Evolutionary conservation across 2,888 invertebrate species (phyloP).

Genomic region (Erebia palarica): DNA sequence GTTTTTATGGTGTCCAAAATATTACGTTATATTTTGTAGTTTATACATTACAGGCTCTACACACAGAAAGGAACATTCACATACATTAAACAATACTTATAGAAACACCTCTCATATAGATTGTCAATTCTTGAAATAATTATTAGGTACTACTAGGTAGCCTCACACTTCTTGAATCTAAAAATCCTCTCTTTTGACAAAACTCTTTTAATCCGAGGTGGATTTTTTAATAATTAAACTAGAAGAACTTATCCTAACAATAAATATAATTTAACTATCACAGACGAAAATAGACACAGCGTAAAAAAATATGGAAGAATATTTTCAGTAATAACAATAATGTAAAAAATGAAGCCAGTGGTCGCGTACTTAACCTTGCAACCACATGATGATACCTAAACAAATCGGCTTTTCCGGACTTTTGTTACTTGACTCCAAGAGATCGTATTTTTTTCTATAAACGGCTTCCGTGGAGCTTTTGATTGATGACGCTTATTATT

Average conservation of each 20-base stretch:
- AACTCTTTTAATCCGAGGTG: conserved; percentile 3
- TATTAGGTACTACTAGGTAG: too few species aligned
- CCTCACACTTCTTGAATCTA: neutral
- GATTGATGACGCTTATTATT: too few species aligned
- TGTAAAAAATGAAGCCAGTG: neutral
- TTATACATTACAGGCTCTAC: conserved; percentile 28
- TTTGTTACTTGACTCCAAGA: neutral
- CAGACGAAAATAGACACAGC: conserved; percentile 27
- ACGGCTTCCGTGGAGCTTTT: too few species aligned
- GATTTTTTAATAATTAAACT: conserved; percentile 9
- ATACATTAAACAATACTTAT: conserved; percentile 17
- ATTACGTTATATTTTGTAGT: conserved; percentile 5
- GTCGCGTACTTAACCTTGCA: neutral
- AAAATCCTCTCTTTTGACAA: conserved; percentile 5
- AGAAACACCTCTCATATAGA: conserved; percentile 10
- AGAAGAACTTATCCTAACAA: conserved; percentile 29
- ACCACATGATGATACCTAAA: neutral
- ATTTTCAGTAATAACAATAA: neutral
- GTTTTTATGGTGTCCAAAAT: neutral
- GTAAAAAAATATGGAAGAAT: neutral
- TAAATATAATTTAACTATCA: conserved; percentile 37
- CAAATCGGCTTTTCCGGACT: neutral
- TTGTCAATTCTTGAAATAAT: conserved; percentile 5
- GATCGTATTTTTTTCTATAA: too few species aligned
- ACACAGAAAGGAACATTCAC: conserved; percentile 16